A percentile compares a stretch with the other conserved stretches of the same genome.
These are phyloP conservation scores for Catharus bicknelli DNA, from an alignment of 2,113 vertebrate species.

Conservation along the genomic window DNA sequence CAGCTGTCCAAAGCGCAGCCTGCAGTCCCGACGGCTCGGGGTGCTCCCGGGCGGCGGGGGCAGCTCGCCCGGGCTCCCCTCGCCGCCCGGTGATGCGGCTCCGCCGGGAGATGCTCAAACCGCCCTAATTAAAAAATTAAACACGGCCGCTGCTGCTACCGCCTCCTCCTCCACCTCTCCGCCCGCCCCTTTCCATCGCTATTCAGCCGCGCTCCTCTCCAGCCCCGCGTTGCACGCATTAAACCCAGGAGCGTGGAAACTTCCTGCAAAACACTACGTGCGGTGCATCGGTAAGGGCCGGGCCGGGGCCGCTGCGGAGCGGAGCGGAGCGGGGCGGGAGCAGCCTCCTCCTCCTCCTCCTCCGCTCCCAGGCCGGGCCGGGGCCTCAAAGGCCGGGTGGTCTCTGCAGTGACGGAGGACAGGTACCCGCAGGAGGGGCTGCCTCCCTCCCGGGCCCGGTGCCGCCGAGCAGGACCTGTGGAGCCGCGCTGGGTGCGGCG, in stretches of 20 bases:
- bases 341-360: background rate
- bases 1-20: background rate
- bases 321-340: background rate
- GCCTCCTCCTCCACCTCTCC: background rate
- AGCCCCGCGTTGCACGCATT: background rate
- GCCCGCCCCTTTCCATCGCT: slow-evolving; percentile 17
- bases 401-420: background rate
- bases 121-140: slow-evolving; percentile 42
- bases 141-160: background rate
- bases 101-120: slow-evolving; percentile 37
- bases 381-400: background rate
- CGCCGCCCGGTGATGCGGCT: slow-evolving; percentile 10
- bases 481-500: background rate
- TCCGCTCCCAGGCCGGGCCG: background rate
- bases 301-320: background rate
- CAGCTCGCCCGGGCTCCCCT: background rate
- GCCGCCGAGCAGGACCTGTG: slow-evolving; percentile 7
- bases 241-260: slow-evolving; percentile 53
- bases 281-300: slow-evolving; percentile 54
- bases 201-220: slow-evolving; percentile 16
- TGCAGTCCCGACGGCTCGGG: background rate
- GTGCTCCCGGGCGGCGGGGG: background rate
- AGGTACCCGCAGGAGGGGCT: background rate
- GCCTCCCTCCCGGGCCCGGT: background rate
- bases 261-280: slow-evolving; percentile 62